Base-by-base conservation (phyloP, 2,888 invertebrate species). In the Phymatocera aterrima region DNA sequence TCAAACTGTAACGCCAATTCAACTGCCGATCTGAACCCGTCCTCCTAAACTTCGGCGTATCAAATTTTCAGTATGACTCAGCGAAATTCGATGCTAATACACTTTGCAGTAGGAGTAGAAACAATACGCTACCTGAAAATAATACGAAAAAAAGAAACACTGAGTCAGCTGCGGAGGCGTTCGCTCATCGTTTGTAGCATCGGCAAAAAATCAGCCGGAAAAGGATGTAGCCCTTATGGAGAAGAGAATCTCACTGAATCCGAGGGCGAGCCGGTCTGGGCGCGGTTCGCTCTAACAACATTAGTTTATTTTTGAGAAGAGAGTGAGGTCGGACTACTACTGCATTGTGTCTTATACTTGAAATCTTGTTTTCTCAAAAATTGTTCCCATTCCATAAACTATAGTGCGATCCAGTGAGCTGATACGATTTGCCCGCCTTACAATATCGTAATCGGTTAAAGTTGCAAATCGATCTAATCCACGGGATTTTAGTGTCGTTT, bases 261-360 rank as follows among this genome's bases (percentile, higher is more conserved):
- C 51, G 72, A 51, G 51, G 72, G 72, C 72, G 72, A 54, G 51
- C 72, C 72, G 48, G 72, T 72, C 72, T 72, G 51, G 72, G 72
- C 51, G 72, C 51, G 72, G 72, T 72, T 72, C 46, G 43, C 46
- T 46, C 15, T 43, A 68, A 68, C 43, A 68, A 46, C 46, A n/a
- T 43, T 43, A 64, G 46, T n/a, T 34, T 37, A 18, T 37, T 8
- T 64, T 28, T 12, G 28, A 28, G 28, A 18, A 64, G 3, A 15
- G 18, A 64, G 61, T 64, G 6, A 64, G n/a, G 37, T 64, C 37
- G 21, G n/a, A 37, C 3, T 8, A 43, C 43, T 43, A 37, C 37
- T 37, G 37, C 37, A 37, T 18, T 15, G 61, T 18, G 8, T 6
- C 4, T 64, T 21, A 15, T 18, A 37, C 18, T 18, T 3, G 18